Evolutionary conservation across 2,113 vertebrate species (phyloP).

Genomic region (Bungarus multicinctus): DNA sequence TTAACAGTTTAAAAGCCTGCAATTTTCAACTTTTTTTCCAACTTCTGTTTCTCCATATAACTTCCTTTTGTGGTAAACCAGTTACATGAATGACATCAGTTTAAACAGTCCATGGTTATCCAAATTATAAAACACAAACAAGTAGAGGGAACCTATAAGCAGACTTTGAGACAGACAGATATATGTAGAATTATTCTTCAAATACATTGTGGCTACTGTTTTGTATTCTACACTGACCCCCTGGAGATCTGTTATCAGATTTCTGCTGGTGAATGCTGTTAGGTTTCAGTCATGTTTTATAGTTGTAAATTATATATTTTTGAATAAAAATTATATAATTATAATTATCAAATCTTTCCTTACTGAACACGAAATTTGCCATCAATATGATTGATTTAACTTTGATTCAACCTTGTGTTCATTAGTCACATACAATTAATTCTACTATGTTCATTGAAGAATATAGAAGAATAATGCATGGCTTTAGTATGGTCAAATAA

Average conservation of each 20-base stretch:
- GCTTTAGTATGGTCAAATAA: conserved; percentile 36
- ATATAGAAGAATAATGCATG: conserved; percentile 30
- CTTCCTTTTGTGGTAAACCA: conserved; percentile 67
- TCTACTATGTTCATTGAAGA: conserved; percentile 24
- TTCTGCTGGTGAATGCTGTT: conserved; percentile 50
- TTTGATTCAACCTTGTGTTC: conserved; percentile 39
- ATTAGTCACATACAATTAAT: conserved; percentile 29
- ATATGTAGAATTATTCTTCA: conserved; percentile 52
- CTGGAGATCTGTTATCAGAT: conserved; percentile 45
- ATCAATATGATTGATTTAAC: conserved; percentile 44
- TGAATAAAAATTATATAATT: conserved; percentile 58
- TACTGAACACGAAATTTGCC: conserved; percentile 58
- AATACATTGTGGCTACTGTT: conserved; percentile 58
- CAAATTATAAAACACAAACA: conserved; percentile 51
- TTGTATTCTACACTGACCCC: conserved; percentile 61
- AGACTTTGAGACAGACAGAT: conserved; percentile 51
- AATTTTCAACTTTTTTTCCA: conserved; percentile 63
- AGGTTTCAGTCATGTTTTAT: conserved; percentile 53
- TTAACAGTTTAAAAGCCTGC: conserved; percentile 77
- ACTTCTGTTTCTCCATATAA: conserved; percentile 51
- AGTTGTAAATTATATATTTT: conserved; percentile 50
- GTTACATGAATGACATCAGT: conserved; percentile 65
- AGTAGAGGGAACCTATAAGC: conserved; percentile 25
- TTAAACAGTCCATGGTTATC: conserved; percentile 66
- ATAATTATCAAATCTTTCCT: conserved; percentile 54